Base-by-base conservation (phyloP, 2,113 vertebrate species). In the Nycticebus coucang region DNA sequence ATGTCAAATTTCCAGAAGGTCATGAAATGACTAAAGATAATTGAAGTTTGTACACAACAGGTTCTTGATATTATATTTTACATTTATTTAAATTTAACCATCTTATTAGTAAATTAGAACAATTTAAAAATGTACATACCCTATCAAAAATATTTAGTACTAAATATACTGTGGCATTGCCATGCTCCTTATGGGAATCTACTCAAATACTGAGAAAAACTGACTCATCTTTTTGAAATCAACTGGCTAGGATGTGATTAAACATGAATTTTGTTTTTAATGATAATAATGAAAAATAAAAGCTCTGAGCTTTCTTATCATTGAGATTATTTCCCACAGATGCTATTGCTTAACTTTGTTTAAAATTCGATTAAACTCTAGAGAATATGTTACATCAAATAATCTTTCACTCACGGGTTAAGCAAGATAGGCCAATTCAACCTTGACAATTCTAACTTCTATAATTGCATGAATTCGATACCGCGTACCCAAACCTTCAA, bases 351-450 rank as follows among this genome's bases (percentile, higher is more conserved):
- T 88, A 96, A 94, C 62, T 66, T 66, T 21, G 89, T 95, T 77
- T 94, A 77, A 96, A 96, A 95, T 97, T 72, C 91, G 79, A 59
- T 37, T 96, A 79, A 97, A 86, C 78, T 80, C 71, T 92, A 18
- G 4, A 71, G 50, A 60, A 79, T 77, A 82, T 60, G 53, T 93
- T 91, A 64, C 13, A 82, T 55, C 59, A 93, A 96, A 92, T 87
- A 95, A 94, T 82, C 64, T n/a, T 96, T 84, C 87, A 86, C 60
- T 87, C 66, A 91, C 85, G 41, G 82, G 62, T 50, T 74, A 66
- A 88, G 10, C 15, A 28, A 95, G 94, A 78, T 59, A 45, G 59
- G n/a, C 57, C 41, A 87, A 62, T 68, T 7, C 92, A 69, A 50
- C 85, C 92, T 96, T 94, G 88, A 74, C 18, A 77, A 19, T 68